A percentile compares a stretch with the other conserved stretches of the same genome.
These are phyloP conservation scores for Nerophis ophidion DNA, from an alignment of 2,113 vertebrate genomes.

Conservation along the genomic window DNA sequence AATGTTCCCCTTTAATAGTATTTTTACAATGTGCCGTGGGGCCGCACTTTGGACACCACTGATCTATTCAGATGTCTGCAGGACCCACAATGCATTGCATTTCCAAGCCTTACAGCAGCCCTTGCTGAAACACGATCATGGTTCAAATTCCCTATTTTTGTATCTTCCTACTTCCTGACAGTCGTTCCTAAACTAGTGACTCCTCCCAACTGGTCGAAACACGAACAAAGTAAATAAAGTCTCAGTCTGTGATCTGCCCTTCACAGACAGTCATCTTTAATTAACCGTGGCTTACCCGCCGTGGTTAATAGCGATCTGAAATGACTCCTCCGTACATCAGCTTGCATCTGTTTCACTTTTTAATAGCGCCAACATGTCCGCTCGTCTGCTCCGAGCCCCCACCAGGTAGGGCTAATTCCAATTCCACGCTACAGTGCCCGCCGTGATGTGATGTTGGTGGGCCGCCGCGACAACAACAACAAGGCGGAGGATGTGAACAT, in stretches of 20 bases:
- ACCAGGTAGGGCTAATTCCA: constrained; percentile 52
- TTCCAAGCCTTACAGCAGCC: no score
- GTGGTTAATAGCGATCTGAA: neutral
- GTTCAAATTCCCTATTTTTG: no score
- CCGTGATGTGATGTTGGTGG: constrained; percentile 52
- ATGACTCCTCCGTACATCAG: constrained; percentile 12
- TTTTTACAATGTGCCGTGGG: no score
- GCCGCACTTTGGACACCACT: no score
- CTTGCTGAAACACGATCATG: no score
- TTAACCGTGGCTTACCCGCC: neutral
- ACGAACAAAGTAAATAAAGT: constrained; percentile 15
- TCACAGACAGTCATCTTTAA: neutral
- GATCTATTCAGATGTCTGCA: no score
- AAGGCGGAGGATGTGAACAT: constrained; percentile 45
- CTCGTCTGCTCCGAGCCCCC: constrained; percentile 19
- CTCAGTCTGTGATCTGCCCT: neutral
- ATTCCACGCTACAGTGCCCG: constrained; percentile 58
- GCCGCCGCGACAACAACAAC: constrained; percentile 22
- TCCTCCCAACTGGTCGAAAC: neutral
- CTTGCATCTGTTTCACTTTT: constrained; percentile 21
- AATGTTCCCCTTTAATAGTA: no score
- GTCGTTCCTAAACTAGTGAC: no score
- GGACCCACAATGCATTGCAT: no score
- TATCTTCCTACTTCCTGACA: no score
- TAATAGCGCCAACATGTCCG: constrained; percentile 9